A percentile compares a stretch with the other conserved stretches of the same genome.
These are phyloP conservation scores for Drosophila teissieri DNA, from an alignment of 1,140 invertebrate species.

Conservation along the genomic window DNA sequence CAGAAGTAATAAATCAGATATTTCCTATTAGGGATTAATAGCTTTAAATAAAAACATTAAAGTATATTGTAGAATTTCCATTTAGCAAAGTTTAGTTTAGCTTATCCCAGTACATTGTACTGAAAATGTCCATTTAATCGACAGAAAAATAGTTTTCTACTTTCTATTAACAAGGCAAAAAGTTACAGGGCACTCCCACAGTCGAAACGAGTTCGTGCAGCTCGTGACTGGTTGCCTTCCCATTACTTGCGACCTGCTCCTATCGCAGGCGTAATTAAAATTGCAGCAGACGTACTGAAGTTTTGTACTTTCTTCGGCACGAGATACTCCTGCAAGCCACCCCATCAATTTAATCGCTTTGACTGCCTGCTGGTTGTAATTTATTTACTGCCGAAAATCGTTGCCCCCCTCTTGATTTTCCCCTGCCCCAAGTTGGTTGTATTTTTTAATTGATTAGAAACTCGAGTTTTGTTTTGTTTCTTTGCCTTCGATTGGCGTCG, in stretches of 20 bases:
- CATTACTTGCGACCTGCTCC: conserved; percentile 25
- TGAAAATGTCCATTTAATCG: too few relatives aligned
- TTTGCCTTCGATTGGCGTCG: conserved; percentile 29
- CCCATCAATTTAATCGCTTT: conserved; percentile 27
- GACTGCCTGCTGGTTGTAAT: conserved; percentile 37
- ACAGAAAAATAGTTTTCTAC: too few relatives aligned
- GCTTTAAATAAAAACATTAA: too few relatives aligned
- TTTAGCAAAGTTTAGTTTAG: too few relatives aligned
- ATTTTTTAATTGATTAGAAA: conserved; percentile 59
- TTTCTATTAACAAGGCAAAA: neutral
- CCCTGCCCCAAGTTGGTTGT: neutral
- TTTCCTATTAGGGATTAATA: too few relatives aligned
- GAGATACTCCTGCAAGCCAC: neutral
- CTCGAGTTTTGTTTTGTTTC: conserved; percentile 42
- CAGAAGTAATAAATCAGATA: too few relatives aligned
- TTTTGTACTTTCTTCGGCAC: conserved; percentile 8
- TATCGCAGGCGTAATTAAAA: conserved; percentile 57
- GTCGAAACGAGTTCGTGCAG: neutral
- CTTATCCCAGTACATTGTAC: too few relatives aligned
- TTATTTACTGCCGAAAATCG: conserved; percentile 55
- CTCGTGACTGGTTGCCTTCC: neutral
- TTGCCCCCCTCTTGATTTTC: conserved; percentile 36
- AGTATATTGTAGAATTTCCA: too few relatives aligned
- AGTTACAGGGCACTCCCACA: neutral
- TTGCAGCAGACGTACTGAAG: conserved; percentile 43